These are phyloP conservation scores for Cebus imitator DNA, from an alignment of 2,113 vertebrate species.

Conservation along the genomic window DNA sequence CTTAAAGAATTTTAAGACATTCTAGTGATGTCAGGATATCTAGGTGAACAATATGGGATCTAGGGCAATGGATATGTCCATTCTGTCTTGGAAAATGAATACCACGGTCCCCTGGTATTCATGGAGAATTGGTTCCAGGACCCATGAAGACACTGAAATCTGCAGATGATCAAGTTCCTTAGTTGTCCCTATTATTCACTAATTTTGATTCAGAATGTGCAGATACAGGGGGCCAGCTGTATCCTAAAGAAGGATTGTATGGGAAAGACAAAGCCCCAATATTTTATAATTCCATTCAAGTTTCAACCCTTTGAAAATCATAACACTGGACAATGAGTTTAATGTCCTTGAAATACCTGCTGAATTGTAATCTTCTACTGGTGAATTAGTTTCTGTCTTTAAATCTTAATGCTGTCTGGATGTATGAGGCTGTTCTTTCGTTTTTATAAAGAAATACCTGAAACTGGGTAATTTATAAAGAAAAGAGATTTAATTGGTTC, in stretches of 20 bases:
- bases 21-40: not conserved
- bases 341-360: not conserved
- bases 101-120: not conserved
- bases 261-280: not conserved
- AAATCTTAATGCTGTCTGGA: not conserved
- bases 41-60: not conserved
- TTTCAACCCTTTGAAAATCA: not conserved
- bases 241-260: not conserved
- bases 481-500: no score
- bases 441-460: no score
- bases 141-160: not conserved
- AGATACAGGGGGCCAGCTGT: not conserved
- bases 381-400: not conserved
- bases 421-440: no score
- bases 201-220: not conserved
- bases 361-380: not conserved
- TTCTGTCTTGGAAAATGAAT: not conserved
- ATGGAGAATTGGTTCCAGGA: not conserved
- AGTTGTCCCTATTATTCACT: not conserved
- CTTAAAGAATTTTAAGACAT: not conserved
- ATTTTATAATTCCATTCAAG: not conserved
- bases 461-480: no score
- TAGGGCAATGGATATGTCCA: not conserved
- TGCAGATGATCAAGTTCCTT: not conserved
- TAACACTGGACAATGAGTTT: not conserved